Evolutionary conservation across 2,113 vertebrate genomes (phyloP).

Genomic region (cat (Felis catus)): DNA sequence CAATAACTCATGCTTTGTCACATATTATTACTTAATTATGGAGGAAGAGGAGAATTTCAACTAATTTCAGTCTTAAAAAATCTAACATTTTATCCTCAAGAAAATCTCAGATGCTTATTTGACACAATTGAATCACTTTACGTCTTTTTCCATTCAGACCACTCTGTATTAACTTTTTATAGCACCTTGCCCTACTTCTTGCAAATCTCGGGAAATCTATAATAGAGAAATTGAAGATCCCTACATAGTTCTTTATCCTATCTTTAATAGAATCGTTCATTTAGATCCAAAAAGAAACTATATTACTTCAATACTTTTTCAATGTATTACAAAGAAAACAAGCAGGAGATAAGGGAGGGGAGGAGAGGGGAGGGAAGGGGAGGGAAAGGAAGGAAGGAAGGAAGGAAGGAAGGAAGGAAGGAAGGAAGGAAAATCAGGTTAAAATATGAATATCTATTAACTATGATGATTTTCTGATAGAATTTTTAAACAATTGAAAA

Average conservation of each 20-base stretch:
- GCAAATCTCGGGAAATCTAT: neutral
- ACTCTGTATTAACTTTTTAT: neutral
- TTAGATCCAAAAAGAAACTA: neutral
- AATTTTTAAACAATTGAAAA: neutral
- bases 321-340: neutral
- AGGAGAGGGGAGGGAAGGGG: neutral
- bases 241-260: neutral
- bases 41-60: constrained; percentile 72
- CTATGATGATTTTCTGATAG: neutral
- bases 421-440: neutral
- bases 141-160: neutral
- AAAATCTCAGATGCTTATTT: neutral
- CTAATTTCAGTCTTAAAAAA: constrained; percentile 69
- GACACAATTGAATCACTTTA: constrained; percentile 5
- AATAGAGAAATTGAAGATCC: neutral
- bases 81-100: constrained; percentile 60
- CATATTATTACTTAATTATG: constrained; percentile 80
- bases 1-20: constrained; percentile 73
- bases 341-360: neutral
- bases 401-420: neutral
- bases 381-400: too few species aligned
- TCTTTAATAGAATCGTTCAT: neutral
- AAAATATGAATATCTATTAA: constrained; percentile 9
- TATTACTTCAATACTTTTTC: neutral
- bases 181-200: neutral